Evolutionary conservation across 2,113 vertebrate genomes (phyloP).

Genomic region (Catagonus wagneri): DNA sequence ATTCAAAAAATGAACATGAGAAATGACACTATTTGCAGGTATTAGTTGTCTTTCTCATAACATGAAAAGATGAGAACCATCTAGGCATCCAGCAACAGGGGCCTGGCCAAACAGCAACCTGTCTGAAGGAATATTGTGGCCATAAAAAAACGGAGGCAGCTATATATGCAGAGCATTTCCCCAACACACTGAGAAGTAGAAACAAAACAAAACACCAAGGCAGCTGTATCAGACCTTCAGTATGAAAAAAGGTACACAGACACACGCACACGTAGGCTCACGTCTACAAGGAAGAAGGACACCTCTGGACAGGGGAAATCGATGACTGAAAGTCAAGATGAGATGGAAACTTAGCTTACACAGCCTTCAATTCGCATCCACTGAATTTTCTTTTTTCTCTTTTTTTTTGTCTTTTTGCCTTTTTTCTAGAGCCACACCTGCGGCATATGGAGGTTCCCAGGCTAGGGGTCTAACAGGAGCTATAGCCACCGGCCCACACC

Average conservation of each 20-base stretch:
- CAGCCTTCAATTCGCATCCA: neutral
- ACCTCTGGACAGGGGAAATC: neutral
- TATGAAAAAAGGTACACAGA: neutral
- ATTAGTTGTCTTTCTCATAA: neutral
- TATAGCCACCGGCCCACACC: too few species aligned
- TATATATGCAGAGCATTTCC: neutral
- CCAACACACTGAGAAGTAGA: neutral
- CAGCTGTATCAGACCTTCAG: neutral
- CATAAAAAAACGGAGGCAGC: neutral
- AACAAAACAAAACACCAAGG: neutral
- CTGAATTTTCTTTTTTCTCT: neutral
- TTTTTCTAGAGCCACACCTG: too few species aligned
- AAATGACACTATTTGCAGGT: neutral
- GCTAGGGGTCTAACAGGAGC: too few species aligned
- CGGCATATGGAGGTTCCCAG: too few species aligned
- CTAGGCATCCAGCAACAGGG: neutral
- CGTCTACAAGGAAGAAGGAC: neutral
- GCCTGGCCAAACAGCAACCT: neutral
- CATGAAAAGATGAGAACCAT: neutral
- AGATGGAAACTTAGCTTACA: neutral
- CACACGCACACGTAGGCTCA: too few species aligned
- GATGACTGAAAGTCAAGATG: neutral
- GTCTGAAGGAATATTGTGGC: rapidly evolving
- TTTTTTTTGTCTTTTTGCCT: too few species aligned
- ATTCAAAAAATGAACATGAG: neutral